These are phyloP conservation scores for Herminia tarsipennalis DNA, from an alignment of 2,888 invertebrate species.

Conservation along the genomic window DNA sequence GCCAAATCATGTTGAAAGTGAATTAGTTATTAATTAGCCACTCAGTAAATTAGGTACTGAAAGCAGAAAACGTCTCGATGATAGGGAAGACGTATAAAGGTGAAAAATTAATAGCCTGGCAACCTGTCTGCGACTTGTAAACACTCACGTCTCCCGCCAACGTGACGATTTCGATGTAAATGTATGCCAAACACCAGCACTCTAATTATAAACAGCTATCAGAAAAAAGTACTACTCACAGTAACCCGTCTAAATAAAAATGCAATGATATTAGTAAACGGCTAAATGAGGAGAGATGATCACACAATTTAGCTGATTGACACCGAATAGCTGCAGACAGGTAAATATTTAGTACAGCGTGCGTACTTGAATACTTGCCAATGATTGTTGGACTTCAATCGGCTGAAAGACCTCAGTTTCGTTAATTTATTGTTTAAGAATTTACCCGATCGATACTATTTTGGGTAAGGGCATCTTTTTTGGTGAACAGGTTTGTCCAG, in stretches of 20 bases:
- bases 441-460: conserved; percentile 63
- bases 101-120: conserved; percentile 52
- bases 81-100: conserved; percentile 42
- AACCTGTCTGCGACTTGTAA: conserved; percentile 51
- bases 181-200: conserved; percentile 66
- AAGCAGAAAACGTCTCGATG: conserved; percentile 18
- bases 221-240: conserved; percentile 55
- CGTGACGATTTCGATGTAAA: conserved; percentile 66
- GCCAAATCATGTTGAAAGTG: too few species aligned
- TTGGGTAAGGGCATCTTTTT: conserved; percentile 51
- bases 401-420: conserved; percentile 66
- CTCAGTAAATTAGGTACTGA: conserved; percentile 23
- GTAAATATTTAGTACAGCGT: conserved; percentile 78
- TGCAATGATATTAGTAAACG: conserved; percentile 46
- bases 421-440: conserved; percentile 68
- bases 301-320: conserved; percentile 57
- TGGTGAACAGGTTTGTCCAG: conserved; percentile 34
- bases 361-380: conserved; percentile 79
- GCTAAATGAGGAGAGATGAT: conserved; percentile 38
- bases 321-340: conserved; percentile 69
- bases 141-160: conserved; percentile 55
- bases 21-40: too few species aligned
- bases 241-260: conserved; percentile 59
- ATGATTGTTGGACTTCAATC: conserved; percentile 78
- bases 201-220: conserved; percentile 69